phyloP scores from a whole-genome alignment of 2,113 vertebrate species.

The Clarias magur region DNA sequence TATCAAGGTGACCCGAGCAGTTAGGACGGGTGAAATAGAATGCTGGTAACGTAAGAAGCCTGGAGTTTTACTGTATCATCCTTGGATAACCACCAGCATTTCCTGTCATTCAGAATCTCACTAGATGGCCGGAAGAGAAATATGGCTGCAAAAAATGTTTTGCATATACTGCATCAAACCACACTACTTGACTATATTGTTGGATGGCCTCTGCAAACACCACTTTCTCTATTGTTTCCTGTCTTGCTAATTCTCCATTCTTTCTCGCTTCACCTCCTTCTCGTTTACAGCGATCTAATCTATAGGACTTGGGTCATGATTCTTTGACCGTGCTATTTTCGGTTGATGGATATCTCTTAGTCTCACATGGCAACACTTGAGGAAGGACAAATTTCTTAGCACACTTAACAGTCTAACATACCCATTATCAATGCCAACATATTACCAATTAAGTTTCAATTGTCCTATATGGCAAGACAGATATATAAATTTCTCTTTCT shows the following conservation, averaged over 20 bases:
- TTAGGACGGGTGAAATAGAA: neutral
- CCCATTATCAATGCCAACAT: neutral
- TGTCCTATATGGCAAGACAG: neutral
- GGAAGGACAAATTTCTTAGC: neutral
- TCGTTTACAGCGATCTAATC: neutral
- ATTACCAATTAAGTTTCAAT: neutral
- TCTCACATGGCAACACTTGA: neutral
- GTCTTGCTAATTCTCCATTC: neutral
- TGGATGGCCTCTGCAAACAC: neutral
- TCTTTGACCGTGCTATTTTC: neutral
- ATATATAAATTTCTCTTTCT: neutral
- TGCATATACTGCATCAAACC: neutral
- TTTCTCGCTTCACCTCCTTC: neutral
- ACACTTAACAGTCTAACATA: neutral
- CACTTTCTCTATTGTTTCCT: constrained; percentile 1
- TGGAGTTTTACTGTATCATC: neutral
- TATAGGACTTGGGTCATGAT: neutral
- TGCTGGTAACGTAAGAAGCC: neutral
- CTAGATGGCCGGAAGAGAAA: neutral
- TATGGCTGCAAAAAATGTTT: neutral
- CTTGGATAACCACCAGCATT: neutral
- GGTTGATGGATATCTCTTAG: neutral
- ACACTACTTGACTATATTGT: neutral
- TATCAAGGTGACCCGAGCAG: neutral
- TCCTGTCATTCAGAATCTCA: neutral